Evolutionary conservation across 2,888 invertebrate species (phyloP), one percentile per base, ranked within the genome.

Genomic region (Agrochola lychnidis): DNA sequence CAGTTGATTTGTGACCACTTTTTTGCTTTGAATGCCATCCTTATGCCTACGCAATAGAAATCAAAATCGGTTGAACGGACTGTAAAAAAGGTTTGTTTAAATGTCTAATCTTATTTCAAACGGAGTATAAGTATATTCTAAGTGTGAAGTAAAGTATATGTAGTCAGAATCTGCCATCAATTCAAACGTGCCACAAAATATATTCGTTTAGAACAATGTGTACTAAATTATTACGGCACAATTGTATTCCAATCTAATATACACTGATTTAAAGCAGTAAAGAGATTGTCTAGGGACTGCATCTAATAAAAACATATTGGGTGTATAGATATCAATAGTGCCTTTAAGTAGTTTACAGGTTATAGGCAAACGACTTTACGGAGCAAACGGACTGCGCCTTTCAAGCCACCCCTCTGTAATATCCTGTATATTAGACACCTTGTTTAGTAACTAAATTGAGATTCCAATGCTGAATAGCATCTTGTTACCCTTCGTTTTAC

Each of bases 401-500:
- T 73, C 62, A 83, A 76, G 70, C n/a, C 64, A 67, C 59, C 82
- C 76, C 59, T 76, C 59, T 66, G 68, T 70, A 81, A 86, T 81
- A 79, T 79, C 66, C 67, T 81, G 76, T 78, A 30, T 78, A 86
- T 75, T 87, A 88, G 80, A 88, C 82, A 85, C 85, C 79, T 83
- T 84, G 83, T 87, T 84, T 78, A 84, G 88, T 81, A 89, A 83
- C 85, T 83, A 84, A 79, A 89, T 88, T 88, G 82, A 88, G 83
- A 88, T 85, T 85, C 78, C 66, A 63, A 82, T 86, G 78, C 76
- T 70, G 64, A 85, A 80, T 82, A 78, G 79, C 79, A 85, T 85
- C 81, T 86, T 89, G 71, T 83, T 88, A 90, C 90, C 91, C 92
- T 89, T 88, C 84, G 79, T 70, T 83, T 81, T 80, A 75, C 76